Evolutionary conservation across 64 coral and sea anemone genomes (phyloP).

Genomic region (Actinia equina): DNA sequence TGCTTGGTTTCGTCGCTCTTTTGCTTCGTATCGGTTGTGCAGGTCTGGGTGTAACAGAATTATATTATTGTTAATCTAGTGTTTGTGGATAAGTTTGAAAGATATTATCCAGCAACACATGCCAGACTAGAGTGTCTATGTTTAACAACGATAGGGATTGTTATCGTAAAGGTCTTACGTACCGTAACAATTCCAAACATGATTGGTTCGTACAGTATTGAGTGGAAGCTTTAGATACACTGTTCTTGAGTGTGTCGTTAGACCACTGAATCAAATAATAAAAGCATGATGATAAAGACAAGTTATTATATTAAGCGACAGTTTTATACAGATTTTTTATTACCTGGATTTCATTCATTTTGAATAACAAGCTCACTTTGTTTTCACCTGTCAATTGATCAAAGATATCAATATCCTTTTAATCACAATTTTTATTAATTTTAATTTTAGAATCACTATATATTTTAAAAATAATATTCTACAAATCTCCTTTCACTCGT

Average conservation of each 20-base stretch:
- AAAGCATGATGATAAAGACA: background rate
- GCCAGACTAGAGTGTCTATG: no score
- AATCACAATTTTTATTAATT: background rate
- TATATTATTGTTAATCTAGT: no score
- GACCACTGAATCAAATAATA: background rate
- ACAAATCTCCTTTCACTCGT: no score
- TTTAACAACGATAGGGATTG: no score
- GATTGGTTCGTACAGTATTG: conserved; percentile 1
- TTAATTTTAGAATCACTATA: background rate
- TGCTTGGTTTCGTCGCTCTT: background rate
- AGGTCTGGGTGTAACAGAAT: background rate
- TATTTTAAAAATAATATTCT: background rate
- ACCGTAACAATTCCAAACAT: background rate
- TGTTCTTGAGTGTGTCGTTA: background rate
- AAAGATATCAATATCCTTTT: background rate
- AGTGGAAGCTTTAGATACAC: background rate
- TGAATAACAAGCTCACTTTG: conserved; percentile 9
- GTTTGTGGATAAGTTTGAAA: no score
- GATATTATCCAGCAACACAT: no score
- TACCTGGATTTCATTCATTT: background rate
- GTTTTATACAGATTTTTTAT: background rate
- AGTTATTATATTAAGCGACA: no score
- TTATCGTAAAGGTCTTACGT: background rate
- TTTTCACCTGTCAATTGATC: background rate
- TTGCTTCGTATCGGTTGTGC: background rate